Base-by-base conservation (phyloP, 2,888 invertebrate species). In the Omphaloscelis lunosa region DNA sequence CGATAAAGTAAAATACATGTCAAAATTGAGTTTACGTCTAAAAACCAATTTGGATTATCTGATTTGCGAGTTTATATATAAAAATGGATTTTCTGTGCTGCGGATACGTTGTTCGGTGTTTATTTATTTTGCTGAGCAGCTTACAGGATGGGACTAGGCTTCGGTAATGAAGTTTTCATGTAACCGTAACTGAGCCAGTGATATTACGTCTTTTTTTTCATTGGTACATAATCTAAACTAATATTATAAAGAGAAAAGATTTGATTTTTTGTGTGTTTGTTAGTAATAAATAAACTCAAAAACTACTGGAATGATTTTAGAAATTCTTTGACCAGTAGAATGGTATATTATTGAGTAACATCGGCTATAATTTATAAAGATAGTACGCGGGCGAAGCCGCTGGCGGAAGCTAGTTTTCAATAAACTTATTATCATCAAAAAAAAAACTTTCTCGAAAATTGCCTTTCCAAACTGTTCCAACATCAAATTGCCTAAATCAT, bases 41-140 rank as follows among this genome's bases (percentile, higher is more conserved):
- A 95, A 95, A 96, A 95, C 94, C 96, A 95, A 95, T 96, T 96
- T 94, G 94, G 95, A 96, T 96, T 95, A 96, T 96, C 96, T 93
- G 95, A 95, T 95, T 95, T 94, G 93, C 91, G 93, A 95, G 93
- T 94, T 93, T 95, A 93, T 94, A 92, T 93, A 93, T 90, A 91
- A 92, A 93, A 93, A 92, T 91, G 92, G 89, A 88, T 91, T 91
- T 89, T 85, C 86, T 79, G 82, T 79, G 72, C 72, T 82, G 76
- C 74, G 87, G 87, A 88, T 89, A 86, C 86, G 83, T 81, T 83
- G 88, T 81, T 88, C 77, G 79, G 82, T 88, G 88, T 89, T 89
- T 90, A 84, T 89, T 88, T 89, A 89, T 89, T 81, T 87, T 87
- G 82, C 70, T 84, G 82, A 75, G 75, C 69, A 75, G 76, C 75